These are phyloP conservation scores for Poeciliopsis paucimaculata DNA, from an alignment of 2,797 vertebrate genomes.

Conservation along the genomic window DNA sequence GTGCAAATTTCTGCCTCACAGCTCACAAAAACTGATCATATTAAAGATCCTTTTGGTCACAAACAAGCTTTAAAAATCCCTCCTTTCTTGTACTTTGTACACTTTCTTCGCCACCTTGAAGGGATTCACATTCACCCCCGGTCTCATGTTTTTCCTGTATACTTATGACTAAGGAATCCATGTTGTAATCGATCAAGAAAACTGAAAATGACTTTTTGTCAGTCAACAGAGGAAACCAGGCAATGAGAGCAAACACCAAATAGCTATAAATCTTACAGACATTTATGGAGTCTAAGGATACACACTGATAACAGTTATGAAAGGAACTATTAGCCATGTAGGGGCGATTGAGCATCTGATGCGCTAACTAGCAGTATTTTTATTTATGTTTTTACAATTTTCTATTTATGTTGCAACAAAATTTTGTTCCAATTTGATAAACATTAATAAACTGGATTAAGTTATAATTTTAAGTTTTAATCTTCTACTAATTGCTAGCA, in stretches of 20 bases:
- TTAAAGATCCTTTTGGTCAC: constrained; percentile 45
- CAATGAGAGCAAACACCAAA: constrained; percentile 5
- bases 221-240: not conserved
- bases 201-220: not conserved
- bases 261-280: not conserved
- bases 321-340: not conserved
- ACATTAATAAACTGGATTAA: too few relatives aligned
- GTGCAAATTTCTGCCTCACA: constrained; percentile 68
- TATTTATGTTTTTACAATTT: not conserved
- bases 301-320: constrained; percentile 9
- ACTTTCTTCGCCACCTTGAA: not conserved
- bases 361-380: not conserved
- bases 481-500: not conserved
- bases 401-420: not conserved
- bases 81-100: not conserved
- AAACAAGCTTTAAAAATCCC: constrained; percentile 15
- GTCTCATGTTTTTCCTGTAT: not conserved
- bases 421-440: not conserved
- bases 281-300: constrained; percentile 18
- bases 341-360: not conserved
- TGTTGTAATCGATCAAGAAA: not conserved
- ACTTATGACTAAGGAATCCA: not conserved
- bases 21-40: constrained; percentile 31
- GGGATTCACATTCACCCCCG: not conserved
- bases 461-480: not conserved